phyloP scores from a whole-genome alignment of 1,140 invertebrate genomes.

The Pentalonia nigronervosa region DNA sequence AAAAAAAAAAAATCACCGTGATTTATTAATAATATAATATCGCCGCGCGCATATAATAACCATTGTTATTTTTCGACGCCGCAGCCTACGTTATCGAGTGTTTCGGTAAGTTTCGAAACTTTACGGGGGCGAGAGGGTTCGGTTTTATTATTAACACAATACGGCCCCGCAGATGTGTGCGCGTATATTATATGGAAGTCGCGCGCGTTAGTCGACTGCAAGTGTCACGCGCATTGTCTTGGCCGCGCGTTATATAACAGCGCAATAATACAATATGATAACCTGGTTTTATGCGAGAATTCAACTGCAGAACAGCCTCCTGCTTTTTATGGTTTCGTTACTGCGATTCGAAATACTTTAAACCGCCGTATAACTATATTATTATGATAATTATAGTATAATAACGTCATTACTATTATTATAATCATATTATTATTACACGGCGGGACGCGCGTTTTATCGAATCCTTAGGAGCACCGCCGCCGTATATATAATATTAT shows the following conservation, averaged over 20 bases:
- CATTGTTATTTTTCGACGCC: conserved; percentile 22
- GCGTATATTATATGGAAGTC: conserved; percentile 12
- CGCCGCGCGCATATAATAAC: not conserved
- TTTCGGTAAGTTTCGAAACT: conserved; percentile 20
- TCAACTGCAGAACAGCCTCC: not conserved
- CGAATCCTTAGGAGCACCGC: not conserved
- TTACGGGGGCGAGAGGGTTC: not conserved
- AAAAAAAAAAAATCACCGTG: not conserved
- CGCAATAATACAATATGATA: not conserved
- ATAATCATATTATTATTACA: not conserved
- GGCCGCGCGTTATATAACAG: not conserved
- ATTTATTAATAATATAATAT: not conserved
- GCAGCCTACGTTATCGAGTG: not conserved
- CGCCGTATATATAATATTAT: not conserved
- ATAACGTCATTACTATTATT: conserved; percentile 8
- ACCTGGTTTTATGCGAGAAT: conserved; percentile 9
- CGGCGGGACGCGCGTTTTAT: not conserved
- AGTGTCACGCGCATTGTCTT: conserved; percentile 6
- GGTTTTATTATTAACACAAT: not conserved
- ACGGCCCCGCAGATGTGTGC: not conserved
- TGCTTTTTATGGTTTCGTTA: conserved; percentile 11
- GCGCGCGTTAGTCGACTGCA: not conserved
- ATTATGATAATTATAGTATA: conserved; percentile 19
- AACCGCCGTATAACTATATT: not conserved
- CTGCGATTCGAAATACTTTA: not conserved